Evolutionary conservation across 2,113 vertebrate genomes (phyloP).

Genomic region (Boleophthalmus pectinirostris): DNA sequence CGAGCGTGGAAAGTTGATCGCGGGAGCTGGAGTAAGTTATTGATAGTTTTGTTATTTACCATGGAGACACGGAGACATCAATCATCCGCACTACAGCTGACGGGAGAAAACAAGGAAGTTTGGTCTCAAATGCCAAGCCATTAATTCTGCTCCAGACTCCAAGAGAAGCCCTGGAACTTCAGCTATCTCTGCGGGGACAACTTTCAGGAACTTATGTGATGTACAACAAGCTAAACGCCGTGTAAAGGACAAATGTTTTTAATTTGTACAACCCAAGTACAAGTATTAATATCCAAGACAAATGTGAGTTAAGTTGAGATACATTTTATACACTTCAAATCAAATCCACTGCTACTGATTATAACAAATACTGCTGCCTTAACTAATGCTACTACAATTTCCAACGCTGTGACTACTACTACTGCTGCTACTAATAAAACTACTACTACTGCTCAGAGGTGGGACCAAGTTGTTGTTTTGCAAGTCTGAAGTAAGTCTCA

Average conservation of each 20-base stretch:
- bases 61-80: background rate
- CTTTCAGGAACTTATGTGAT: background rate
- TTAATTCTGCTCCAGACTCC: background rate
- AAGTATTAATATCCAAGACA: background rate
- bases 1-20: background rate
- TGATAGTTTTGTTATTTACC: conserved; percentile 8
- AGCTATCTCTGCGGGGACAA: background rate
- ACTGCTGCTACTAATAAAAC: too few species aligned
- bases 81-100: background rate
- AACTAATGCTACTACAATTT: too few species aligned
- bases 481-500: too few species aligned
- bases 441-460: too few species aligned
- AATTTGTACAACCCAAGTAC: background rate
- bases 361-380: too few species aligned
- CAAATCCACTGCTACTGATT: background rate
- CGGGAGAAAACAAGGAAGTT: background rate
- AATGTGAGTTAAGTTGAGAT: background rate
- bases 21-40: background rate
- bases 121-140: background rate
- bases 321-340: background rate
- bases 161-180: background rate
- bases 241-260: background rate
- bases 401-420: too few species aligned
- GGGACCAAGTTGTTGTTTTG: too few species aligned
- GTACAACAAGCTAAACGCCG: too few species aligned